These are phyloP conservation scores for Channa striata DNA, from an alignment of 2,797 vertebrate genomes.

Conservation along the genomic window DNA sequence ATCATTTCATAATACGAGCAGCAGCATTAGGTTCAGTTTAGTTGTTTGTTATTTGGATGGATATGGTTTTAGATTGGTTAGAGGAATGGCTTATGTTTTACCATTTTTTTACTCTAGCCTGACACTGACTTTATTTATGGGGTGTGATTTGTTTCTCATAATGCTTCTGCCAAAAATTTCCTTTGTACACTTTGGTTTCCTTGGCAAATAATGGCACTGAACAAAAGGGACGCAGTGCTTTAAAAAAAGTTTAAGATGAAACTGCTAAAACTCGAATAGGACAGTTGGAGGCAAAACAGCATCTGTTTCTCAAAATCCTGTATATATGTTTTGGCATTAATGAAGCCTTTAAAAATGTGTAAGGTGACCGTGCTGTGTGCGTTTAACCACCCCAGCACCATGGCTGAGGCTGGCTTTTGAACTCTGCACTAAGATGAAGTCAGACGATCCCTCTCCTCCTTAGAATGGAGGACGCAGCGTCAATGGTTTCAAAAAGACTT, in stretches of 20 bases:
- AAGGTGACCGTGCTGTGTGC: no score
- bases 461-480: no score
- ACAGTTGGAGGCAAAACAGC: no score
- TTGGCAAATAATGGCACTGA: constrained; percentile 41
- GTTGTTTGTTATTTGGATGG: not conserved
- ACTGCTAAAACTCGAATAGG: not conserved
- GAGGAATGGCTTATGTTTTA: no score
- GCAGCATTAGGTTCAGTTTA: constrained; percentile 4
- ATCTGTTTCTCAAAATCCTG: no score
- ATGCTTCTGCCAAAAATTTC: constrained; percentile 19
- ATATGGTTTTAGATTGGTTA: not conserved
- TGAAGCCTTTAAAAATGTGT: no score
- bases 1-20: constrained; percentile 10
- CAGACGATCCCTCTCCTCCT: no score
- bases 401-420: no score
- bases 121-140: constrained; percentile 20
- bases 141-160: constrained; percentile 18
- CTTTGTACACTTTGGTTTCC: constrained; percentile 33
- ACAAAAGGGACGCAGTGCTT: not conserved
- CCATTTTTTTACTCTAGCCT: constrained; percentile 3
- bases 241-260: constrained; percentile 23
- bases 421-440: no score
- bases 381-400: no score
- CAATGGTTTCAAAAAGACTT: no score
- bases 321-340: no score